Conservation (phyloP, 2,113 vertebrate genomes). For the Petroica traversi region DNA sequence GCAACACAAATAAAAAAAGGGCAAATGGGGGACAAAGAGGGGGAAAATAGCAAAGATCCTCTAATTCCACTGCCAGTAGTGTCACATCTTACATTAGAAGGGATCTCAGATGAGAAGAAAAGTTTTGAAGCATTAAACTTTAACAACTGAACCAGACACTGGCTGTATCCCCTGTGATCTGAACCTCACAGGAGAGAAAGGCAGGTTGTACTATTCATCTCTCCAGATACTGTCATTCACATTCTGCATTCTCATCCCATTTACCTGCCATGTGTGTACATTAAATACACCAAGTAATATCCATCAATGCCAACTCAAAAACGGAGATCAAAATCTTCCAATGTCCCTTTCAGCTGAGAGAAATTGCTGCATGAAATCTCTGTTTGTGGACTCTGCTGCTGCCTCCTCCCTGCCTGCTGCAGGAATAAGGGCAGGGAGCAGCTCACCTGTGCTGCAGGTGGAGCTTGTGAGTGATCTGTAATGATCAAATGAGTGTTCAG, state of each 20-base stretch:
- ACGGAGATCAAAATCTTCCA: not conserved
- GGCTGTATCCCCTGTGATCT: not conserved
- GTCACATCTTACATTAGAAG: not conserved
- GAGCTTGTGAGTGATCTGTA: not conserved
- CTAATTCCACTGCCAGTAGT: not conserved
- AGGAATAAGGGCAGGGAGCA: not conserved
- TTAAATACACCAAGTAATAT: not conserved
- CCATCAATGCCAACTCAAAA: not conserved
- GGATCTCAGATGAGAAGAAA: not conserved
- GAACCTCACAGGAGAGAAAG: not conserved
- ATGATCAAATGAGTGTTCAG: not conserved
- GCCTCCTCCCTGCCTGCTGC: not conserved
- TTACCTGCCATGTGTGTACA: not conserved
- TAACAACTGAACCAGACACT: slow-evolving; percentile 18
- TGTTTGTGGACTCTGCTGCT: not conserved
- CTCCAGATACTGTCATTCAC: not conserved
- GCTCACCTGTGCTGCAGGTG: not conserved
- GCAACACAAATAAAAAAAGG: not conserved
- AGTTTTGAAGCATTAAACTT: slow-evolving; percentile 46
- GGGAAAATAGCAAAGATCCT: not conserved
- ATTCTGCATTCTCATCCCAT: not conserved
- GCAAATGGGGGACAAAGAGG: not conserved
- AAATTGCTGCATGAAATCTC: not conserved
- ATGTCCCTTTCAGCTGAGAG: not conserved
- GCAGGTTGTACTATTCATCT: not conserved